phyloP scores from a whole-genome alignment of 2,113 vertebrate species.

The Tachycineta bicolor region DNA sequence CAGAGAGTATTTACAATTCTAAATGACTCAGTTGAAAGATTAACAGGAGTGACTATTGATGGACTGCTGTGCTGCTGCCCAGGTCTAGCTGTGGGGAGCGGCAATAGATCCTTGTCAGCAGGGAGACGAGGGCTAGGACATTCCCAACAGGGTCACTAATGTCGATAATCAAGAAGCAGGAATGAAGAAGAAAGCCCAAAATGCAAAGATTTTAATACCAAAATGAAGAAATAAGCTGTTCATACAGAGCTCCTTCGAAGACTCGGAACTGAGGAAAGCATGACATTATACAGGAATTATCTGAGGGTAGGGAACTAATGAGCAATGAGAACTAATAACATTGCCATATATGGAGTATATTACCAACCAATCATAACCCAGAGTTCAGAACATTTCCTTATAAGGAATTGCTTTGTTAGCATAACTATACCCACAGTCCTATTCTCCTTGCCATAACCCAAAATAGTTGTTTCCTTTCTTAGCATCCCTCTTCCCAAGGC shows the following conservation, averaged over 20 bases:
- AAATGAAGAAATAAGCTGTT: neutral
- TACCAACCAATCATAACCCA: neutral
- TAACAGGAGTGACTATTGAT: neutral
- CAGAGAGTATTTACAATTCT: neutral
- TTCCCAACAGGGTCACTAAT: neutral
- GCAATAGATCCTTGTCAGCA: neutral
- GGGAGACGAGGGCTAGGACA: neutral
- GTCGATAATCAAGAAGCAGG: neutral
- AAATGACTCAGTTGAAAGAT: neutral
- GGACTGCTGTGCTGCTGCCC: neutral
- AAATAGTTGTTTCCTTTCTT: neutral
- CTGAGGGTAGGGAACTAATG: neutral
- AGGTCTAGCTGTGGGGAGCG: neutral
- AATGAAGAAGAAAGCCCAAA: neutral
- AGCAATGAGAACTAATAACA: neutral
- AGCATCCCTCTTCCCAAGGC: neutral
- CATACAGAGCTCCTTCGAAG: neutral
- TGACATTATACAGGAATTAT: neutral
- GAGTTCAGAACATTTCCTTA: neutral
- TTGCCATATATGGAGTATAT: neutral
- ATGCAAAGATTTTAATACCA: neutral
- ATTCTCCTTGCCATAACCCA: neutral
- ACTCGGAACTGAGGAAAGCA: neutral
- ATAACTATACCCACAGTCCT: neutral
- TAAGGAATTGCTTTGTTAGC: neutral